Evolutionary conservation across 2,797 vertebrate genomes (phyloP), one percentile per base, ranked within the genome.

Genomic region (Ambastaia sidthimunki): DNA sequence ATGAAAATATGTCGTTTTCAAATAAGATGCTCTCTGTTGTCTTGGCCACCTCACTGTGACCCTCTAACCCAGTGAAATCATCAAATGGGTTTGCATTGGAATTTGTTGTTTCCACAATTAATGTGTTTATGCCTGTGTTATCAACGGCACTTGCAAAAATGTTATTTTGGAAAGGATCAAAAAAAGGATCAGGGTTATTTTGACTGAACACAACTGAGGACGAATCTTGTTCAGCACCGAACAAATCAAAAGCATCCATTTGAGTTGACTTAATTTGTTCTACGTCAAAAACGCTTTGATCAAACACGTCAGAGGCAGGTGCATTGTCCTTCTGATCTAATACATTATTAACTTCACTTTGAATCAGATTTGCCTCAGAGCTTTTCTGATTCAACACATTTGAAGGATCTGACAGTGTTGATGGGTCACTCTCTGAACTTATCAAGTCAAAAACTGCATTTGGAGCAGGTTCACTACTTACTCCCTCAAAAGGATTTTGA

Each of bases 401-500:
- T 31, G 81, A 71, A 37, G 71, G 0, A 41, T 74, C 19, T 28
- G 85, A 31, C 63, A 84, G 87, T 82, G 52, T 23, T 77, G 88
- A 78, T 2, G 81, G 69, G 62, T 16, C 4, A 16, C 78, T 69
- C 9, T 89, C 85, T 68, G 87, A 86, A 74, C 74, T 55, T 71
- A 93, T 90, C 62, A 92, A 86, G 74, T 93, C 91, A 60, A 92
- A 88, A 77, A 76, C 75, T 9, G 63, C 19, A 1, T 4, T 80
- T 37, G 76, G 77, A 37, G 71, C 73, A 18, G 21, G 63, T 21
- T 84, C 82, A 59, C 28, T 74, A 31, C 82, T 63, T 13, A 59
- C 16, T 3, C 83, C 68, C 37, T 78, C 66, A 62, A 86, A 84
- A 50, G 60, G 72, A 82, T 81, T 75, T 66, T 59, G 60, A 34